Evolutionary conservation across 1,140 invertebrate genomes (phyloP).

Genomic region (Chrysoperla carnea): DNA sequence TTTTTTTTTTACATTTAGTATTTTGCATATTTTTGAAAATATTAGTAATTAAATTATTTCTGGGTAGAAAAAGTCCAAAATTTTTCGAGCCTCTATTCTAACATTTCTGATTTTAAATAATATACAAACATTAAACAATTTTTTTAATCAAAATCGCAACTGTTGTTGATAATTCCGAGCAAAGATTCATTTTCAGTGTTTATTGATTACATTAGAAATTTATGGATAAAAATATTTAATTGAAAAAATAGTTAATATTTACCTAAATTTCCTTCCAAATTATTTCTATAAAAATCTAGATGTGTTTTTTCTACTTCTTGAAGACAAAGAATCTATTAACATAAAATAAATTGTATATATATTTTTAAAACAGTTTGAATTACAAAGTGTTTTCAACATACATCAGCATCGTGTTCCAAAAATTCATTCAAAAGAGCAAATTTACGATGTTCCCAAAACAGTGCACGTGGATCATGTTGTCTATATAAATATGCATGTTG

Average conservation of each 20-base stretch:
- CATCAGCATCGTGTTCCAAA: constrained; percentile 47
- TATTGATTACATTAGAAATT: too few relatives aligned
- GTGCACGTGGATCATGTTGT: constrained; percentile 30
- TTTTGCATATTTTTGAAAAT: too few relatives aligned
- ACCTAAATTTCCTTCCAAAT: constrained; percentile 26
- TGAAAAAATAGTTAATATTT: constrained; percentile 18
- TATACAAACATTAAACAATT: too few relatives aligned
- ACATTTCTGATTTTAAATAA: too few relatives aligned
- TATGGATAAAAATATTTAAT: too few relatives aligned
- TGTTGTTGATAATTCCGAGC: too few relatives aligned
- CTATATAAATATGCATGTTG: constrained; percentile 58
- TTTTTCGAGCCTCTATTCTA: too few relatives aligned
- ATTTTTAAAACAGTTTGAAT: constrained; percentile 3
- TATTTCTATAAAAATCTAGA: constrained; percentile 37
- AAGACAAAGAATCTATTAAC: constrained; percentile 55
- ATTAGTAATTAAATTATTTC: too few relatives aligned
- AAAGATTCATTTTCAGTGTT: too few relatives aligned
- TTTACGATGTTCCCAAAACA: constrained; percentile 55
- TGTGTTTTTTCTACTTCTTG: constrained; percentile 78
- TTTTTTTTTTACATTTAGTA: too few relatives aligned
- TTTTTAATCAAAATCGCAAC: too few relatives aligned
- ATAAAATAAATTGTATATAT: constrained; percentile 7
- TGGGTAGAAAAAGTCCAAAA: too few relatives aligned
- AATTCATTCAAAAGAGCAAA: constrained; percentile 54
- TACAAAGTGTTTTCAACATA: constrained; percentile 25